phyloP scores from a whole-genome alignment of 1,140 invertebrate genomes.

The Agraylea sexmaculata region DNA sequence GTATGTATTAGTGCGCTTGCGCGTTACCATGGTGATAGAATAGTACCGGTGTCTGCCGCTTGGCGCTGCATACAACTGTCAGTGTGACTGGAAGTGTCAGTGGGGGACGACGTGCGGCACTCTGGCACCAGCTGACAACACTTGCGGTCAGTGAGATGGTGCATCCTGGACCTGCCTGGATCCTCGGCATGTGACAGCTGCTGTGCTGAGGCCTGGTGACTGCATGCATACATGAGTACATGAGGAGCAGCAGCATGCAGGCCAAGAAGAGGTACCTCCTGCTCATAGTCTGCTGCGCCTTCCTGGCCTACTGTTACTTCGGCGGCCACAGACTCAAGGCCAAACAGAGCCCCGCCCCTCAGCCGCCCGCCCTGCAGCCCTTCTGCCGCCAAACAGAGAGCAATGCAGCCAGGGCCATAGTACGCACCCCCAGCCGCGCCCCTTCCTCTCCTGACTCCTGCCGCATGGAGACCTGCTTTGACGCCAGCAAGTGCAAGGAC shows the following conservation, averaged over 20 bases:
- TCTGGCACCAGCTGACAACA: slow-evolving; percentile 4
- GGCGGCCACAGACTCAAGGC: slow-evolving; percentile 62
- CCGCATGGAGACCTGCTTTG: slow-evolving; percentile 93
- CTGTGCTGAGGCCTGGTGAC: background rate
- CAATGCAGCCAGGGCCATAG: slow-evolving; percentile 10
- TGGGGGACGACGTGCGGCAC: slow-evolving; percentile 4
- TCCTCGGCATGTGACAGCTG: no score
- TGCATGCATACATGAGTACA: background rate
- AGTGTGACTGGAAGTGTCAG: no score
- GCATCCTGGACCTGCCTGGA: no score
- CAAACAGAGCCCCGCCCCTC: slow-evolving; percentile 25
- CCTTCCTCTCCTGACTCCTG: slow-evolving; percentile 39
- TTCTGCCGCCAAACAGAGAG: slow-evolving; percentile 25
- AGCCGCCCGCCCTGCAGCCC: slow-evolving; percentile 24
- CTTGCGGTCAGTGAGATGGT: no score
- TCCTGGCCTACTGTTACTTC: slow-evolving; percentile 75
- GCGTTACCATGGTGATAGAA: no score
- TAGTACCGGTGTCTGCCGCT: no score
- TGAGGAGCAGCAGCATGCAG: slow-evolving; percentile 52
- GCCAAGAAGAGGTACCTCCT: slow-evolving; percentile 86
- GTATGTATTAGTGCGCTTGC: no score
- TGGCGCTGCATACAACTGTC: no score
- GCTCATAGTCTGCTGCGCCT: slow-evolving; percentile 65
- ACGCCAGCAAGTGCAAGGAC: slow-evolving; percentile 71
- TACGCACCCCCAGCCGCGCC: slow-evolving; percentile 14